Percentiles rank a stretch among this genome's conserved stretches.
These are phyloP conservation scores for Pangasius mekongensis DNA, from an alignment of 2,797 vertebrate genomes.

Conservation along the genomic window DNA sequence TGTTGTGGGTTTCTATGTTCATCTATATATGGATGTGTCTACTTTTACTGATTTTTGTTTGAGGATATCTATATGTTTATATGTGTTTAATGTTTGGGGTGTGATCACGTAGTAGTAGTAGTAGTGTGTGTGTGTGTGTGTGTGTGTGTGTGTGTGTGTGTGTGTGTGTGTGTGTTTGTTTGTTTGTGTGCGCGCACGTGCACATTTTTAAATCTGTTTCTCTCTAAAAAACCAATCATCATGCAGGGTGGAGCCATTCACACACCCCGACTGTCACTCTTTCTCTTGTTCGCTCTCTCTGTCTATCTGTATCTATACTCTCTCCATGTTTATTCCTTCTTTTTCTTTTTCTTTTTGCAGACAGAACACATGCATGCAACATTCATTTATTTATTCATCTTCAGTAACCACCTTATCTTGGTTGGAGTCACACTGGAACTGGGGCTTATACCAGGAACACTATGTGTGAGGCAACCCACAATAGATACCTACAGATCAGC, in stretches of 20 bases:
- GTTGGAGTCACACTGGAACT: neutral
- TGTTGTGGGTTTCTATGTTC: slow-evolving; percentile 30
- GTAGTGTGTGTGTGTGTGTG: slow-evolving; percentile 25
- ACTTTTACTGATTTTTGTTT: slow-evolving; percentile 25
- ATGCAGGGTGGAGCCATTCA: slow-evolving; percentile 34
- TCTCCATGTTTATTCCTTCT: neutral
- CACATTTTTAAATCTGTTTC: slow-evolving; percentile 11
- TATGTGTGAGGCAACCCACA: neutral
- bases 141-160: slow-evolving; percentile 39
- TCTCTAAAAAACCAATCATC: slow-evolving; percentile 32
- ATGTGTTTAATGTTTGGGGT: slow-evolving; percentile 38
- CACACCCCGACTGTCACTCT: slow-evolving; percentile 1
- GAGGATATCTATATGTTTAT: slow-evolving; percentile 27
- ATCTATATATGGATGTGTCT: slow-evolving; percentile 36
- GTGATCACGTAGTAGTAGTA: slow-evolving; percentile 1
- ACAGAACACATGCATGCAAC: neutral
- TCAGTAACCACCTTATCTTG: neutral
- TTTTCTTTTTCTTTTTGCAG: slow-evolving; percentile 4
- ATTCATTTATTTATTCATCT: neutral
- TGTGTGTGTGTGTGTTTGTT: slow-evolving; percentile 23
- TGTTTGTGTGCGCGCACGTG: neutral
- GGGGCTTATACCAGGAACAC: neutral
- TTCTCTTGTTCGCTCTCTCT: neutral
- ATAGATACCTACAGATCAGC: neutral
- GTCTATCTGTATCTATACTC: neutral